A percentile compares a stretch with the other conserved stretches of the same genome.
Conservation (phyloP, 2,797 vertebrate genomes). For the Phoebastria nigripes region DNA sequence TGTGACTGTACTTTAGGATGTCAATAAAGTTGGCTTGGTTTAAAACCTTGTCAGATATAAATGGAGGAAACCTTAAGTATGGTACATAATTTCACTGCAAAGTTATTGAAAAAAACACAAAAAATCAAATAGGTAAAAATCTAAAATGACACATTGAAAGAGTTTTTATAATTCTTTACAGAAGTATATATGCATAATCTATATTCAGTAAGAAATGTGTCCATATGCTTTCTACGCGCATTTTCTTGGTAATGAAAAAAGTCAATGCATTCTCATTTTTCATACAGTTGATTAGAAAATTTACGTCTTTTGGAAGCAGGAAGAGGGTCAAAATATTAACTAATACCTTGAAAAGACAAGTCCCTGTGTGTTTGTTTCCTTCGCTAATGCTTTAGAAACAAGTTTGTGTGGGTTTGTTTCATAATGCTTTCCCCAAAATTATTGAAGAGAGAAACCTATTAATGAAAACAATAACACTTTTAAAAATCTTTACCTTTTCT, state of each 20-base stretch:
- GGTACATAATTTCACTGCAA: not conserved
- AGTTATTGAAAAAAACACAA: not conserved
- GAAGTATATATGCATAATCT: not conserved
- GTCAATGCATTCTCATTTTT: not conserved
- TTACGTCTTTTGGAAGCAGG: not conserved
- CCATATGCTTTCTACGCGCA: not conserved
- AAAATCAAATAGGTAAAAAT: not conserved
- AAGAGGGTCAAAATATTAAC: not conserved
- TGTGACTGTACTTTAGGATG: not conserved
- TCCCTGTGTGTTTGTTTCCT: not conserved
- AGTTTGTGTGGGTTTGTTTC: not conserved
- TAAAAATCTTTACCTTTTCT: not conserved
- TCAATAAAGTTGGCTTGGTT: not conserved
- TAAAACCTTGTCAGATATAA: not conserved
- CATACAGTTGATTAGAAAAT: not conserved
- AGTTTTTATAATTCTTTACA: not conserved
- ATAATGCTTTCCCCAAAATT: not conserved
- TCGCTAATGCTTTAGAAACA: not conserved
- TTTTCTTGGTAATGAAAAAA: not conserved
- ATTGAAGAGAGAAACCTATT: not conserved
- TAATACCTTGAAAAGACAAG: not conserved
- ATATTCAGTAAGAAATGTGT: not conserved
- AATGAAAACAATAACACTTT: not conserved
- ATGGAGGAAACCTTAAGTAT: not conserved
- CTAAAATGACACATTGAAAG: not conserved